These are phyloP conservation scores for Polymixis lichenea DNA, from an alignment of 2,888 invertebrate species.

Conservation along the genomic window DNA sequence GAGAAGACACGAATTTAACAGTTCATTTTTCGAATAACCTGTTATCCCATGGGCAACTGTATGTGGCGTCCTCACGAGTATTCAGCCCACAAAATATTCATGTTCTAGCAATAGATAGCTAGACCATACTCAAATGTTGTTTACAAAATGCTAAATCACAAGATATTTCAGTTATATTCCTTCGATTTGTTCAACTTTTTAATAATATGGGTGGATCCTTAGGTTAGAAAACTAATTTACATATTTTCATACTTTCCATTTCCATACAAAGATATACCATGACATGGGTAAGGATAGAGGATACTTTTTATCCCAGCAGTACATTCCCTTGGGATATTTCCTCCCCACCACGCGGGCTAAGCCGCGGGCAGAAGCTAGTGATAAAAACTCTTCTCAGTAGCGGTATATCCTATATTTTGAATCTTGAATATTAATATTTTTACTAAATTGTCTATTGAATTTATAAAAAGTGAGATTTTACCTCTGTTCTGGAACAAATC, in stretches of 20 bases:
- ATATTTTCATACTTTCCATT: no score
- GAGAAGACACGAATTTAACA: neutral
- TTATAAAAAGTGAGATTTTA: neutral
- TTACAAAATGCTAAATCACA: neutral
- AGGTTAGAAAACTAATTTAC: no score
- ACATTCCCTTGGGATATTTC: no score
- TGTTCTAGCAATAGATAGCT: neutral
- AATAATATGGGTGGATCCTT: no score
- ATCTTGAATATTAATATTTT: neutral
- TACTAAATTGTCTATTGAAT: neutral
- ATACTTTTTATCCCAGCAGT: no score
- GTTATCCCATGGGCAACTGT: neutral
- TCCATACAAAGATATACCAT: no score
- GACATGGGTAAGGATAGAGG: no score
- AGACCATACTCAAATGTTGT: neutral
- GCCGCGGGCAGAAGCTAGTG: no score
- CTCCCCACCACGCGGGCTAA: no score
- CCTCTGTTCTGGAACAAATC: neutral
- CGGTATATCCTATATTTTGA: neutral
- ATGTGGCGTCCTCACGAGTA: neutral
- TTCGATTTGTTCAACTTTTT: neutral
- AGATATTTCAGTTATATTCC: neutral
- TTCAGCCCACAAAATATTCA: neutral
- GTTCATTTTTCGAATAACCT: neutral
- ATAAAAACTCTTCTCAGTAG: neutral